Evolutionary conservation across 1,140 invertebrate species (phyloP).

Genomic region (Ditylenchus dipsaci): DNA sequence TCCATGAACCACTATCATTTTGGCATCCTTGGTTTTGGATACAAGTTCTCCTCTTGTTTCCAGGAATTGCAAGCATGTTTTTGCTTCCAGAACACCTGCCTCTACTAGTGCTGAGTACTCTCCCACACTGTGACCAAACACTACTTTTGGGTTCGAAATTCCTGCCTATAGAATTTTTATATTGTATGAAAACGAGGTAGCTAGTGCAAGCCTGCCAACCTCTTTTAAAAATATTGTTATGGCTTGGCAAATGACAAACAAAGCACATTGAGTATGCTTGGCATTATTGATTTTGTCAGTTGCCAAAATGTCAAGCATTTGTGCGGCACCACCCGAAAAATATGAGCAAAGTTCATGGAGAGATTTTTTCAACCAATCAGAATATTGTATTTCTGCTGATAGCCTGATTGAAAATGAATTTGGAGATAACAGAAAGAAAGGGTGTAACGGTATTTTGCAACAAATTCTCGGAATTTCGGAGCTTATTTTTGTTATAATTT

Average conservation of each 20-base stretch:
- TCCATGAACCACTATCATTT: slow-evolving; percentile 39
- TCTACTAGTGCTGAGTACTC: slow-evolving; percentile 43
- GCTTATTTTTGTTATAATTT: too few species aligned
- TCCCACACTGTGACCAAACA: slow-evolving; percentile 48
- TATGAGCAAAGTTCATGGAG: slow-evolving; percentile 10
- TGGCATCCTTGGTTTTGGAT: slow-evolving; percentile 27
- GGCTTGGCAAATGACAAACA: slow-evolving; percentile 33
- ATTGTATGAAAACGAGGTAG: background rate
- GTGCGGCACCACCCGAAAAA: background rate
- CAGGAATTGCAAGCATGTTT: slow-evolving; percentile 30
- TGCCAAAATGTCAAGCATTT: background rate
- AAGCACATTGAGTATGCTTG: slow-evolving; percentile 32
- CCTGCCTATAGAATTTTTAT: background rate
- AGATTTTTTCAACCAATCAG: background rate
- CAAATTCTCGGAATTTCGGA: too few species aligned
- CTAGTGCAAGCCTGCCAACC: background rate
- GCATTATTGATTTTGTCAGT: slow-evolving; percentile 9
- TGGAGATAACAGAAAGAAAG: too few species aligned
- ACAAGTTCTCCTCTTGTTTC: slow-evolving; percentile 24
- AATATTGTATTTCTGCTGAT: background rate
- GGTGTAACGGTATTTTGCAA: too few species aligned
- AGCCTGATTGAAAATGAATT: background rate
- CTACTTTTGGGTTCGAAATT: slow-evolving; percentile 1
- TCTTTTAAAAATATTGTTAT: slow-evolving; percentile 15
- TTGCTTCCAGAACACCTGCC: slow-evolving; percentile 14